A percentile compares a stretch with the other conserved stretches of the same genome.
Conservation (phyloP, 1,140 invertebrate species). For the Chironomus striatipennis region DNA sequence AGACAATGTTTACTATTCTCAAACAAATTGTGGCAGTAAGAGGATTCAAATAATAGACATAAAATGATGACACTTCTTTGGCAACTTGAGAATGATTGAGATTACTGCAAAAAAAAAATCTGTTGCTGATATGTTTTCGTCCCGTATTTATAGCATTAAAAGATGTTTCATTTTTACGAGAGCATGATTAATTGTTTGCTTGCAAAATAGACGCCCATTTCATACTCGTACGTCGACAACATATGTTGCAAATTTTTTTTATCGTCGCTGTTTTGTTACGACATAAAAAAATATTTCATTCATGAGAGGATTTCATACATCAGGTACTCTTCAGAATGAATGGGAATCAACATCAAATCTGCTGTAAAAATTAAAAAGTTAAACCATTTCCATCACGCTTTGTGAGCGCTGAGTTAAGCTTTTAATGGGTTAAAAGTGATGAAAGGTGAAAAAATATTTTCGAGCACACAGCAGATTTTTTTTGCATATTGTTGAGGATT, state of each 20-base stretch:
- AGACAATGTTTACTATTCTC: not conserved
- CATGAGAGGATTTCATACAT: not conserved
- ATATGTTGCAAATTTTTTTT: not conserved
- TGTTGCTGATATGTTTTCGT: not conserved
- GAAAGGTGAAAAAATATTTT: too few relatives aligned
- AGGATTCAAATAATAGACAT: conserved; percentile 19
- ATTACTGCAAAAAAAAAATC: not conserved
- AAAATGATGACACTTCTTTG: conserved; percentile 20
- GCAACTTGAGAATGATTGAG: not conserved
- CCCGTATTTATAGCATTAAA: not conserved
- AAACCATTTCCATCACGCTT: too few relatives aligned
- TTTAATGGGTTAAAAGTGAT: too few relatives aligned
- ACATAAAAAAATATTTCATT: too few relatives aligned
- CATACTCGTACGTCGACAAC: not conserved
- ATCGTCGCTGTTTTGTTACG: not conserved
- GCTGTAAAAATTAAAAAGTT: too few relatives aligned
- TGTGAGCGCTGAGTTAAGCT: too few relatives aligned
- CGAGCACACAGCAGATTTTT: too few relatives aligned
- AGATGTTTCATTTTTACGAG: not conserved
- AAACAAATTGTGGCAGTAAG: conserved; percentile 22
- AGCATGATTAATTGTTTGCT: not conserved
- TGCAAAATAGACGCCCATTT: not conserved
- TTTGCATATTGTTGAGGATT: too few relatives aligned
- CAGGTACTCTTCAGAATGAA: not conserved
- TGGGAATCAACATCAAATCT: too few relatives aligned